Evolutionary conservation across 2,888 invertebrate species (phyloP).

Genomic region (Clistopyga incitator): DNA sequence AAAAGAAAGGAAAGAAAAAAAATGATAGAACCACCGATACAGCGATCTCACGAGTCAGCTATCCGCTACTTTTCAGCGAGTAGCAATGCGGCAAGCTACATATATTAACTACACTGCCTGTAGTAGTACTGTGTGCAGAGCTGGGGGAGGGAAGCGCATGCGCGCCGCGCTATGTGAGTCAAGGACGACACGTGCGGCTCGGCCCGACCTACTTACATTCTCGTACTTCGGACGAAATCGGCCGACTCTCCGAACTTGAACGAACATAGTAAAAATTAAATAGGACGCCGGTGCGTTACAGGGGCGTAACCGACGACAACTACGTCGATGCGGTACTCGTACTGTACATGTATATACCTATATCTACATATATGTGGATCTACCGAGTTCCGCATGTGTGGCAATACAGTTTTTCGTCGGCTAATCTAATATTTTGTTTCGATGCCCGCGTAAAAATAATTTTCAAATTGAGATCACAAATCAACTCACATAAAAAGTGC

Average conservation of each 20-base stretch:
- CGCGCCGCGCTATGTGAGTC: slow-evolving; percentile 83
- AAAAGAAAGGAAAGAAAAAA: neutral
- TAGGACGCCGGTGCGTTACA: slow-evolving; percentile 66
- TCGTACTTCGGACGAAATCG: slow-evolving; percentile 81
- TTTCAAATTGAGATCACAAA: too few species aligned
- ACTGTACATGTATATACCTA: neutral
- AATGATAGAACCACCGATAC: slow-evolving; percentile 7
- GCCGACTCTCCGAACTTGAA: slow-evolving; percentile 77
- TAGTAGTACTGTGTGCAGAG: slow-evolving; percentile 11
- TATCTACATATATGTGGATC: neutral
- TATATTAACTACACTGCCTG: slow-evolving; percentile 15
- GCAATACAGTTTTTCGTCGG: neutral
- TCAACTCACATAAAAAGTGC: too few species aligned
- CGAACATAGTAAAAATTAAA: slow-evolving; percentile 74
- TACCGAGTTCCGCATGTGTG: neutral
- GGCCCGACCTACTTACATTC: slow-evolving; percentile 84
- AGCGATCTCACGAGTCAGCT: slow-evolving; percentile 29
- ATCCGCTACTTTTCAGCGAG: slow-evolving; percentile 46
- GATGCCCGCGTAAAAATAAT: too few species aligned
- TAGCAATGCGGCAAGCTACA: slow-evolving; percentile 73
- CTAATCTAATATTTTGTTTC: neutral
- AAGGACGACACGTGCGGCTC: slow-evolving; percentile 85
- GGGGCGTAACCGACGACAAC: slow-evolving; percentile 16
- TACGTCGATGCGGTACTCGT: slow-evolving; percentile 2
- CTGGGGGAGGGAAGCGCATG: slow-evolving; percentile 77